Evolutionary conservation across 92 coral and sea anemone genomes (phyloP).

Genomic region (Muricea muricata): DNA sequence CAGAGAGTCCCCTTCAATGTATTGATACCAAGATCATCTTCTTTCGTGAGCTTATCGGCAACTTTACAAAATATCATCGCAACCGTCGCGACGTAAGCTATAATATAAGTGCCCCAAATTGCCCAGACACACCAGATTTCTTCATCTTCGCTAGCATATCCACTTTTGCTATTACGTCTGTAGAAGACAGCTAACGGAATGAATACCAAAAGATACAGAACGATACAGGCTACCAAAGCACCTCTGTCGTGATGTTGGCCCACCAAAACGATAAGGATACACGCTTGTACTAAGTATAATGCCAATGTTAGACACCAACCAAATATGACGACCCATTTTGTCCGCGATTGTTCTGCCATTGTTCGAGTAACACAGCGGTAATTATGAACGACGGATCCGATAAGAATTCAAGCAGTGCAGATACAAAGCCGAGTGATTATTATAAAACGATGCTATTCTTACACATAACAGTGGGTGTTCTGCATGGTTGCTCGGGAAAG

Average conservation of each 20-base stretch:
- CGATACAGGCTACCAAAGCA: background rate
- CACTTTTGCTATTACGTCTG: background rate
- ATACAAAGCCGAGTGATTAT: too few relatives aligned
- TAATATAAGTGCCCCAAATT: background rate
- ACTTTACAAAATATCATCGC: background rate
- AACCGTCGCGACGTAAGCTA: background rate
- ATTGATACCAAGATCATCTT: background rate
- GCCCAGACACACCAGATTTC: background rate
- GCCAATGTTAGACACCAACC: background rate
- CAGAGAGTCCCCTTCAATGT: background rate
- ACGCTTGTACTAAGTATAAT: background rate
- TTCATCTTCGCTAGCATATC: background rate
- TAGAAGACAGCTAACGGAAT: background rate
- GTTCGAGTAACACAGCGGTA: too few relatives aligned
- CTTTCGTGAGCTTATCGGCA: background rate
- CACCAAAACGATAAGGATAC: background rate
- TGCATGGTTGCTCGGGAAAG: too few relatives aligned
- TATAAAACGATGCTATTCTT: too few relatives aligned
- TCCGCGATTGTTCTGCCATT: background rate
- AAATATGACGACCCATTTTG: background rate
- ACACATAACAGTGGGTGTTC: too few relatives aligned
- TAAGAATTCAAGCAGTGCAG: too few relatives aligned
- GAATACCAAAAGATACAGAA: background rate
- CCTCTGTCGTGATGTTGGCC: background rate
- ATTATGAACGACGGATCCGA: background rate